Evolutionary conservation across 2,797 vertebrate species (phyloP).

Genomic region (Peromyscus melanophrys): DNA sequence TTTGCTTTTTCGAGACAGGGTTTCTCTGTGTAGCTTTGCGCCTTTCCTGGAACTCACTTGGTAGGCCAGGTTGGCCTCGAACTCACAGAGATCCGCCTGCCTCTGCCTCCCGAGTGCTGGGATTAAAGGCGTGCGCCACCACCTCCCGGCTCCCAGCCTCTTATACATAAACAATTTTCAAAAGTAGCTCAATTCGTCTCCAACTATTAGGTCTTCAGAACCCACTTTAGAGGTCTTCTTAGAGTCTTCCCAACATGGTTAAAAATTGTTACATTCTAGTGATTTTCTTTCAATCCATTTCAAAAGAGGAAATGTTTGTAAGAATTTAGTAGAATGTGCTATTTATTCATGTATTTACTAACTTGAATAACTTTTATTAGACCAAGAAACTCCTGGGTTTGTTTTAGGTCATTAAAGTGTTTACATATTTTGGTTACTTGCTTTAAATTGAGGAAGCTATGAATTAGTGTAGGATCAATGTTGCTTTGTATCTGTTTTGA

Average conservation of each 20-base stretch:
- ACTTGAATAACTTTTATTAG: not conserved
- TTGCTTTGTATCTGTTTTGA: not conserved
- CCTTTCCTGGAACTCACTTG: too few species aligned
- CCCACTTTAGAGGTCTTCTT: not conserved
- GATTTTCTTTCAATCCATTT: not conserved
- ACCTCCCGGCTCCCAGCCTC: not conserved
- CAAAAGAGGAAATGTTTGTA: not conserved
- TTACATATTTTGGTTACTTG: not conserved
- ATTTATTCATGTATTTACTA: not conserved
- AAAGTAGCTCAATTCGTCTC: not conserved
- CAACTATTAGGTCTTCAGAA: not conserved
- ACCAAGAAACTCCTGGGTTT: not conserved
- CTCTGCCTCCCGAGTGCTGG: too few species aligned
- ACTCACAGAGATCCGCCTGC: too few species aligned
- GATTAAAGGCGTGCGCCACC: too few species aligned
- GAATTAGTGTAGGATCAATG: not conserved
- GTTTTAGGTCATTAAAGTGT: not conserved
- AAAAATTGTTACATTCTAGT: not conserved
- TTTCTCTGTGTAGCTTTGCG: too few species aligned
- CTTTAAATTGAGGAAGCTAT: not conserved
- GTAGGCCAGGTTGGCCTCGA: too few species aligned
- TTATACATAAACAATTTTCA: not conserved
- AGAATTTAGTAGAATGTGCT: not conserved
- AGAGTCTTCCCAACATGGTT: not conserved
- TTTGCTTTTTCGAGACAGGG: too few species aligned